Evolutionary conservation across 2,888 invertebrate genomes (phyloP).

Genomic region (Nesidiocoris tenuis): DNA sequence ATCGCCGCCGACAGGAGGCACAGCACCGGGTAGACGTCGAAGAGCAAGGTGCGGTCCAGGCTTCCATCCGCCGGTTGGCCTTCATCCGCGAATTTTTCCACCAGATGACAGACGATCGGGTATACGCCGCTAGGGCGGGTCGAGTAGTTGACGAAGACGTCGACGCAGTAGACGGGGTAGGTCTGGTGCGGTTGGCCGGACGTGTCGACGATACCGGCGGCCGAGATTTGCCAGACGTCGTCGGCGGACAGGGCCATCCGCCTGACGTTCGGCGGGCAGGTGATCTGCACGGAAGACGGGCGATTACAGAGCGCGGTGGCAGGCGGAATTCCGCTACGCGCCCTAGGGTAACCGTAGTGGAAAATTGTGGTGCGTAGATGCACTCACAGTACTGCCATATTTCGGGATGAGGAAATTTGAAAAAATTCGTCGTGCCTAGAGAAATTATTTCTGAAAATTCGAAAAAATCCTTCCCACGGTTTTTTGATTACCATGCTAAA

Average conservation of each 20-base stretch:
- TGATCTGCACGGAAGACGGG: neutral
- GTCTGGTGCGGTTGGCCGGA: neutral
- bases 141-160: neutral
- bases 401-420: too few relatives aligned
- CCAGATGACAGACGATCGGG: slow-evolving; percentile 6
- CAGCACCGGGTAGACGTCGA: slow-evolving; percentile 4
- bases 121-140: slow-evolving; percentile 14
- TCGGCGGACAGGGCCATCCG: neutral
- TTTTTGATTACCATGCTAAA: too few relatives aligned
- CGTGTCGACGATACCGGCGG: neutral
- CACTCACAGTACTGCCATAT: too few relatives aligned
- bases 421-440: too few relatives aligned
- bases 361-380: too few relatives aligned
- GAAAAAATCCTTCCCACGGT: too few relatives aligned
- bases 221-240: neutral
- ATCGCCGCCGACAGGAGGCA: slow-evolving; percentile 2
- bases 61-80: neutral
- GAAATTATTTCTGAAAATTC: too few relatives aligned
- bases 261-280: neutral
- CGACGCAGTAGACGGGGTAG: slow-evolving; percentile 4
- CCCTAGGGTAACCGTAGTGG: too few relatives aligned
- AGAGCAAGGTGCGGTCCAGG: neutral
- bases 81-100: neutral
- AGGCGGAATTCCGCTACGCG: too few relatives aligned
- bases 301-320: too few relatives aligned